A percentile compares a stretch with the other conserved stretches of the same genome.
Conservation (phyloP, 2,113 vertebrate species). For the Athene noctua region DNA sequence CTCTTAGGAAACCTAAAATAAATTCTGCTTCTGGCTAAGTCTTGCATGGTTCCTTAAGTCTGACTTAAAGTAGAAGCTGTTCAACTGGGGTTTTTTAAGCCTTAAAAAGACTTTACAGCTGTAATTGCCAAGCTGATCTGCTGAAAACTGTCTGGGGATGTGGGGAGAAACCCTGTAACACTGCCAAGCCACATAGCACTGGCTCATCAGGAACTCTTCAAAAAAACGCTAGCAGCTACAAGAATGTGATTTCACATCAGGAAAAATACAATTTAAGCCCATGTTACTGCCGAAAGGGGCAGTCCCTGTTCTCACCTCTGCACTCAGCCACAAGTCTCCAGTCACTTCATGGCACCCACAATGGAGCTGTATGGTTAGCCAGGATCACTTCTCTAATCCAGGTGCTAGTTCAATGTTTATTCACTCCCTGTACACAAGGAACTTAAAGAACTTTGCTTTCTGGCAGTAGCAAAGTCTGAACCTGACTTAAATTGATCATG, state of each 20-base stretch:
- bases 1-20: not conserved
- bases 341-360: no score
- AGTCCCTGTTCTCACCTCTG: not conserved
- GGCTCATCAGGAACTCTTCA: not conserved
- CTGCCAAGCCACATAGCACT: not conserved
- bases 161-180: not conserved
- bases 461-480: not conserved
- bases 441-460: not conserved
- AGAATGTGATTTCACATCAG: accelerated
- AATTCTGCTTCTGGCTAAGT: not conserved
- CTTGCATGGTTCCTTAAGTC: not conserved
- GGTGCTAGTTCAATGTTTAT: no score
- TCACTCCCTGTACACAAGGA: not conserved
- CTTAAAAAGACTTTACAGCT: not conserved
- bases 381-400: not conserved
- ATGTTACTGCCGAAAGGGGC: not conserved
- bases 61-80: not conserved
- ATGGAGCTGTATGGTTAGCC: accelerated
- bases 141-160: not conserved
- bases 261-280: not conserved
- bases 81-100: not conserved
- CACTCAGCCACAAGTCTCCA: accelerated
- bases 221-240: not conserved
- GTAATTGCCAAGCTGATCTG: not conserved
- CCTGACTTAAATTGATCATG: not conserved